Evolutionary conservation across 2,797 vertebrate genomes (phyloP).

Genomic region (Potorous gilbertii): DNA sequence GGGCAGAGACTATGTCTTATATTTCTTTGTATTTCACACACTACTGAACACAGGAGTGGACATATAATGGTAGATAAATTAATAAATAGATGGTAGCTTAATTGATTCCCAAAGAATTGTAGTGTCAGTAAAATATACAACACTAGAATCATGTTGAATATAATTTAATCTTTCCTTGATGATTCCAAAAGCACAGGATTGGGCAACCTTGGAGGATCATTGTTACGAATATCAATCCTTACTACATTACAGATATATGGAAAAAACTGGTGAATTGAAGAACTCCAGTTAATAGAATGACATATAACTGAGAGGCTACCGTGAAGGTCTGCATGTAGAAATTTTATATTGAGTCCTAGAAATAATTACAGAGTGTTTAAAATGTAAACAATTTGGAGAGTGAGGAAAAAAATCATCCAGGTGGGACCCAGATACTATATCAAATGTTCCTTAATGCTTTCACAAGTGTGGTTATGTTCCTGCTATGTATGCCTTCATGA

Average conservation of each 20-base stretch:
- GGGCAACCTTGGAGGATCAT: not conserved
- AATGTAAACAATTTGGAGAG: not conserved
- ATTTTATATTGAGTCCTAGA: not conserved
- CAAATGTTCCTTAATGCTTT: not conserved
- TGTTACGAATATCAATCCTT: not conserved
- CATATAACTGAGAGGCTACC: not conserved
- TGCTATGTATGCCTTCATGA: not conserved
- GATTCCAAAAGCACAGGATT: not conserved
- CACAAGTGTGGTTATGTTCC: not conserved
- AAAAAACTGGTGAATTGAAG: not conserved
- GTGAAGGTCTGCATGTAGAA: not conserved
- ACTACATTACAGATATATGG: not conserved
- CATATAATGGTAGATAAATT: not conserved
- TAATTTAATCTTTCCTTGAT: not conserved
- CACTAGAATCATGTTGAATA: not conserved
- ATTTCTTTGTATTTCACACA: not conserved
- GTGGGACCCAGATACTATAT: not conserved
- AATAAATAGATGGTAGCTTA: not conserved
- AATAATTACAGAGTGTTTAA: not conserved
- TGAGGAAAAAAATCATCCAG: not conserved
- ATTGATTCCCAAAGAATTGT: not conserved
- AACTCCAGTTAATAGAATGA: not conserved
- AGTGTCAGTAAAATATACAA: not conserved
- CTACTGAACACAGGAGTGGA: not conserved
- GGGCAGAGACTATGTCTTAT: not conserved